Conservation (phyloP, 2,113 vertebrate genomes). For the Megaptera novaeangliae region DNA sequence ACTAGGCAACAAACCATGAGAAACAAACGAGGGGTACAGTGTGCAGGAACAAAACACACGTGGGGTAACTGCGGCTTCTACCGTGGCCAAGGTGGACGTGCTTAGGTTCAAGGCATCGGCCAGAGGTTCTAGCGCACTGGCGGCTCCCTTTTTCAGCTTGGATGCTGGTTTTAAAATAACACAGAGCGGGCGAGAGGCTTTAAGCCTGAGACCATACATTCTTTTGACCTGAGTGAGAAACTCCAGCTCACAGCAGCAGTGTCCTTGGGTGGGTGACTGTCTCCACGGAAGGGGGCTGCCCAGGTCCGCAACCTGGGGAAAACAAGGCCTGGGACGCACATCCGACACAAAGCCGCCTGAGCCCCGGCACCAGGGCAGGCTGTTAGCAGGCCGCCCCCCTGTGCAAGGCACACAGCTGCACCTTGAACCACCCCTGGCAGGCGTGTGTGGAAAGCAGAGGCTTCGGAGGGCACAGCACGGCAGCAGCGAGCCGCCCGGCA, state of each 20-base stretch:
- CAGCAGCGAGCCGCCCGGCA: background rate
- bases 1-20: background rate
- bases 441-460: background rate
- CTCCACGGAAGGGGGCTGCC: background rate
- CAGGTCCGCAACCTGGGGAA: background rate
- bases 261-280: background rate
- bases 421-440: background rate
- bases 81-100: accelerated
- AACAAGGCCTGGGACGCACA: background rate
- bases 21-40: background rate
- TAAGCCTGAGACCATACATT: background rate
- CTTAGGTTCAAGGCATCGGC: background rate
- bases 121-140: background rate
- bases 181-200: background rate
- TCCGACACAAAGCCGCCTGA: background rate
- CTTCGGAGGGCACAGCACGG: background rate
- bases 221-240: background rate
- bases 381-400: too few species aligned
- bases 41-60: background rate
- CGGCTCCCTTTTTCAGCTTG: background rate
- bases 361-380: background rate
- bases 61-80: background rate
- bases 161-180: background rate
- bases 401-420: background rate
- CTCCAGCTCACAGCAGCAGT: background rate